Evolutionary conservation across 1,140 invertebrate species (phyloP), one percentile per base, ranked within the genome.

Genomic region (Trichoplusia ni): DNA sequence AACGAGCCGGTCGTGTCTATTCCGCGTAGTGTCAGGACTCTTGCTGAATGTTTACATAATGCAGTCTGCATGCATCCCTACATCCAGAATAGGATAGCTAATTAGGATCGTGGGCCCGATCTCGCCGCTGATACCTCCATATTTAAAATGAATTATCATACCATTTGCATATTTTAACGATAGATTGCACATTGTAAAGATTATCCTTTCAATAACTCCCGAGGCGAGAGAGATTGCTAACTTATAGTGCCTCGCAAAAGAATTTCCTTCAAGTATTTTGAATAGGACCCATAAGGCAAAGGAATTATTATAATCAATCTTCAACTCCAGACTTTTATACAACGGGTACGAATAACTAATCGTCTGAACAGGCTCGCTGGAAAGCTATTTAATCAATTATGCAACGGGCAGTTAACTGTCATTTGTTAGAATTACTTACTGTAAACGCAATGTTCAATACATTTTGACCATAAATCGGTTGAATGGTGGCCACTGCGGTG

Each of bases 381-480:
- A 18, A 14, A 21, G 54, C 25, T 58, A 58, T 58, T 58, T 58
- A 42, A 58, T 58, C 54, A 58, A 44, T 42, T 58, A 58, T 58
- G 38, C 37, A 19, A 58, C 31, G 14, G 38, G 16, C 35, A 58
- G 54, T 44, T 58, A 58, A 19, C 23, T 58, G 25, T 47, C 67
- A 68, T 77, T 75, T 66, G 47, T 74, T 75, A 68, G 58, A 64
- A 69, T 63, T 67, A 67, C 53, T 67, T 49, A 47, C 35, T 64
- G 56, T 51, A 59, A 64, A 66, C 72, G 68, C 54, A 29, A 49
- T 18, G 49, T 53, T 69, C 63, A 53, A 65, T 67, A 61, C 49
- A 64, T 66, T 68, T 59, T 67, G 71, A 53, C 53, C 73, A 71
- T 82, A 79, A 82, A 82, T 76, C 64, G 68, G 51, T 72, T 75